phyloP scores from a whole-genome alignment of 2,888 invertebrate species.

The Labia minor region DNA sequence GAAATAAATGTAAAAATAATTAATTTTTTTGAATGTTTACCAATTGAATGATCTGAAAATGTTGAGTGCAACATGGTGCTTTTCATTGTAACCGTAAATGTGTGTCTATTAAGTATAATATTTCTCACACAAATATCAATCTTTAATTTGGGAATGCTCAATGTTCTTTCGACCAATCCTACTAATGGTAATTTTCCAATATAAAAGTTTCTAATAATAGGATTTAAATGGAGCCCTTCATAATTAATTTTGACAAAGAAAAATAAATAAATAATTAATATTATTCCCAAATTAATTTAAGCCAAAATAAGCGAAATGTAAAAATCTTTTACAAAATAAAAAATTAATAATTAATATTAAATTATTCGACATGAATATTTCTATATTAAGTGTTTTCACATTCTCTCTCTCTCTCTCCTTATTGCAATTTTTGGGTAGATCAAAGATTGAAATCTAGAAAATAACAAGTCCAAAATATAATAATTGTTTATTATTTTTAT shows the following conservation, averaged over 20 bases:
- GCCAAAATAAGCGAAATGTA: too few relatives aligned
- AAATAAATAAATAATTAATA: neutral
- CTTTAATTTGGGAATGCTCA: neutral
- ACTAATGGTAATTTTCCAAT: neutral
- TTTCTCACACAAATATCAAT: neutral
- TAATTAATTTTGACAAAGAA: neutral
- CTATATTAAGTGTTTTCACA: too few relatives aligned
- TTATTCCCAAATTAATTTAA: too few relatives aligned
- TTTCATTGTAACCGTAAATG: neutral
- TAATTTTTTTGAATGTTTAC: neutral
- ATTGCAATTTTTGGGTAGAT: too few relatives aligned
- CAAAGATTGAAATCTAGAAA: too few relatives aligned
- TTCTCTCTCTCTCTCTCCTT: too few relatives aligned
- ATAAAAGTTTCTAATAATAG: neutral
- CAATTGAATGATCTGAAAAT: constrained; percentile 2
- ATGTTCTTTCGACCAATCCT: constrained; percentile 4
- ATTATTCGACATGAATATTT: too few relatives aligned
- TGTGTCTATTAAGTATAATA: neutral
- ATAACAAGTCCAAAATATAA: too few relatives aligned
- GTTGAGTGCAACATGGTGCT: neutral
- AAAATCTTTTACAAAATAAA: too few relatives aligned
- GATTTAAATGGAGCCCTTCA: neutral
- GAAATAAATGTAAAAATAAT: neutral
- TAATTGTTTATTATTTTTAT: too few relatives aligned
- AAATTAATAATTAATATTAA: too few relatives aligned